phyloP scores from a whole-genome alignment of 92 coral and sea anemone genomes.

The Umimayanthus kanabou region DNA sequence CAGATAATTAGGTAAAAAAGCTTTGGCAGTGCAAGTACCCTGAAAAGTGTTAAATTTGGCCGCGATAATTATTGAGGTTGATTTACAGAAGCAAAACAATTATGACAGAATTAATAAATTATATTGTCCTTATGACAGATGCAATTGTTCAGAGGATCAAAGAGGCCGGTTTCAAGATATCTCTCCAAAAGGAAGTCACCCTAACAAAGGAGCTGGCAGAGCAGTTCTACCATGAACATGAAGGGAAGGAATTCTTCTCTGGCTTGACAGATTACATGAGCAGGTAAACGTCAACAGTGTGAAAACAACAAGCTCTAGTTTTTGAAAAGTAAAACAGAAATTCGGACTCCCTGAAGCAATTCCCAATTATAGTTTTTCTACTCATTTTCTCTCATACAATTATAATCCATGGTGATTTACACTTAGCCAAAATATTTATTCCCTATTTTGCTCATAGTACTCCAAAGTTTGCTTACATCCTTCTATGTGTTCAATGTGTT shows the following conservation, averaged over 20 bases:
- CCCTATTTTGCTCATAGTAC: no score
- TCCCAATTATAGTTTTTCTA: neutral
- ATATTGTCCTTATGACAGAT: constrained; percentile 46
- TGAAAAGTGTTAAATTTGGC: no score
- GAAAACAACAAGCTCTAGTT: neutral
- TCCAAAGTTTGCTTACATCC: neutral
- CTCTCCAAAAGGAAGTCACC: constrained; percentile 85
- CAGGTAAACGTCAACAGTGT: constrained; percentile 52
- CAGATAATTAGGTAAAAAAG: no score
- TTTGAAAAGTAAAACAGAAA: neutral
- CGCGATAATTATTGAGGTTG: neutral
- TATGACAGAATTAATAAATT: no score
- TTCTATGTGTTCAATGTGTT: no score
- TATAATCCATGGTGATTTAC: no score
- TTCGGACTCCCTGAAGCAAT: neutral
- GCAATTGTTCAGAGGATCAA: constrained; percentile 76
- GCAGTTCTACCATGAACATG: constrained; percentile 96
- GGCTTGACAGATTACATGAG: constrained; percentile 95
- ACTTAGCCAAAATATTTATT: no score
- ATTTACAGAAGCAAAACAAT: neutral
- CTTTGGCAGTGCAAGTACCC: no score
- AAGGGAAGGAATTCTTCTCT: constrained; percentile 90
- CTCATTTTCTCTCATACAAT: no score
- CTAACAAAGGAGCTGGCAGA: constrained; percentile 87
- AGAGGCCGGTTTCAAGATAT: constrained; percentile 94